Evolutionary conservation across 2,113 vertebrate genomes (phyloP).

Genomic region (Albula glossodonta): DNA sequence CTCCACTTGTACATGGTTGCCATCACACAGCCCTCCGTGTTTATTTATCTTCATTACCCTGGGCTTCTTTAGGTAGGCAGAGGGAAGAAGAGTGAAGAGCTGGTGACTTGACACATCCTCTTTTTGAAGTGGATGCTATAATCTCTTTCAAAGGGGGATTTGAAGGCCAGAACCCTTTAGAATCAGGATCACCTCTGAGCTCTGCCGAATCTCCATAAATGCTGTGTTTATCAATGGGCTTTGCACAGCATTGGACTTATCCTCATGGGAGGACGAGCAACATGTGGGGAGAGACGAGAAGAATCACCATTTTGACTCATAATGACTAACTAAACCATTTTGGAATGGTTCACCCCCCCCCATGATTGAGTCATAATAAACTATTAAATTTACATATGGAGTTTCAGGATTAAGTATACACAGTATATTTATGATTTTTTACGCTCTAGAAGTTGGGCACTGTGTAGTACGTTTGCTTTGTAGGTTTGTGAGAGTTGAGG

Average conservation of each 20-base stretch:
- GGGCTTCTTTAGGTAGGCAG: conserved; percentile 38
- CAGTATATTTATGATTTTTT: too few species aligned
- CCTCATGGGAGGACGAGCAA: conserved; percentile 2
- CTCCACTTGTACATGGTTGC: conserved; percentile 31
- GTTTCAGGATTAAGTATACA: too few species aligned
- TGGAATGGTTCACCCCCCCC: too few species aligned
- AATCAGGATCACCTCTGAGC: conserved; percentile 32
- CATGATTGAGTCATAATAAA: too few species aligned
- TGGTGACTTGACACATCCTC: conserved; percentile 40
- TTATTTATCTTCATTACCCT: conserved; percentile 38
- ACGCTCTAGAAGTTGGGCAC: too few species aligned
- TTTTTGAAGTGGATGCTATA: conserved; percentile 50
- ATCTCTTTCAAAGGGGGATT: conserved; percentile 48
- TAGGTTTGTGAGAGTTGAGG: too few species aligned
- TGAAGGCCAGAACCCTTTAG: conserved; percentile 47
- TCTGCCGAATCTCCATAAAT: conserved; percentile 31
- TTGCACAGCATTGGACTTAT: conserved; percentile 12
- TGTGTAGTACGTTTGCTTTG: too few species aligned
- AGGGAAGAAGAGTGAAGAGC: conserved; percentile 19
- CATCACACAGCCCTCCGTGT: conserved; percentile 14
- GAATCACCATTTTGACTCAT: not conserved
- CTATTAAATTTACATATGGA: too few species aligned
- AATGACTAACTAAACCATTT: too few species aligned
- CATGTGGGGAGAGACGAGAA: not conserved
- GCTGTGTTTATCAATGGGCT: conserved; percentile 27